Conservation (phyloP, 92 coral and sea anemone genomes). For the Zoanthus solanderi region DNA sequence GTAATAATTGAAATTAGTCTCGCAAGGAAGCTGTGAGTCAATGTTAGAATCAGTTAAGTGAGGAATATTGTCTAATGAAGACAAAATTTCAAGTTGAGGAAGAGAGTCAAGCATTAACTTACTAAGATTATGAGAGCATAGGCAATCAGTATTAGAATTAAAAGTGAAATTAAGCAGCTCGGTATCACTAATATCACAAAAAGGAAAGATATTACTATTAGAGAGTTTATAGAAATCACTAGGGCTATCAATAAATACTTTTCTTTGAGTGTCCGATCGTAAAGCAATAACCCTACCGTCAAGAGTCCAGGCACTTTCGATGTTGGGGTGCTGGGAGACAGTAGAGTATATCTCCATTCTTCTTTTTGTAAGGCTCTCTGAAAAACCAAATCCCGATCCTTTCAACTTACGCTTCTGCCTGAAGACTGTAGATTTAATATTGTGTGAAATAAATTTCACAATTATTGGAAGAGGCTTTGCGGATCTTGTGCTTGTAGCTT, state of each 20-base stretch:
- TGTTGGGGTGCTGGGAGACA: conserved; percentile 20
- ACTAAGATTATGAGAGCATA: conserved; percentile 7
- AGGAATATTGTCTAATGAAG: conserved; percentile 2
- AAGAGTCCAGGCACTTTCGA: conserved; percentile 30
- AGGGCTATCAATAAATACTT: conserved; percentile 22
- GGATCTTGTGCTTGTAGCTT: conserved; percentile 26
- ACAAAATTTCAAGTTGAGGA: conserved; percentile 7
- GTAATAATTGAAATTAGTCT: too few relatives aligned
- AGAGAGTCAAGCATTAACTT: not conserved
- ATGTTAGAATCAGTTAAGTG: too few relatives aligned
- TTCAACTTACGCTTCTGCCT: conserved; percentile 21
- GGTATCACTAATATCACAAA: too few relatives aligned
- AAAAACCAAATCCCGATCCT: conserved; percentile 26
- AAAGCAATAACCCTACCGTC: conserved; percentile 47
- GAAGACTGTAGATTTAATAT: not conserved
- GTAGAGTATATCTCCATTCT: conserved; percentile 38
- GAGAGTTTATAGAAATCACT: conserved; percentile 28
- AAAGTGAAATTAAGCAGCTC: not conserved
- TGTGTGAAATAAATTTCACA: conserved; percentile 20
- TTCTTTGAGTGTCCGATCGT: conserved; percentile 33
- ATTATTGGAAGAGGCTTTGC: conserved; percentile 42
- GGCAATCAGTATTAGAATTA: not conserved
- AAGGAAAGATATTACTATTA: not conserved
- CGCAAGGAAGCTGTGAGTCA: too few relatives aligned
- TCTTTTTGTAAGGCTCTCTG: conserved; percentile 35